A percentile compares a stretch with the other conserved stretches of the same genome.
phyloP scores from a whole-genome alignment of 2,797 vertebrate species.

The Leptodactylus fallax region DNA sequence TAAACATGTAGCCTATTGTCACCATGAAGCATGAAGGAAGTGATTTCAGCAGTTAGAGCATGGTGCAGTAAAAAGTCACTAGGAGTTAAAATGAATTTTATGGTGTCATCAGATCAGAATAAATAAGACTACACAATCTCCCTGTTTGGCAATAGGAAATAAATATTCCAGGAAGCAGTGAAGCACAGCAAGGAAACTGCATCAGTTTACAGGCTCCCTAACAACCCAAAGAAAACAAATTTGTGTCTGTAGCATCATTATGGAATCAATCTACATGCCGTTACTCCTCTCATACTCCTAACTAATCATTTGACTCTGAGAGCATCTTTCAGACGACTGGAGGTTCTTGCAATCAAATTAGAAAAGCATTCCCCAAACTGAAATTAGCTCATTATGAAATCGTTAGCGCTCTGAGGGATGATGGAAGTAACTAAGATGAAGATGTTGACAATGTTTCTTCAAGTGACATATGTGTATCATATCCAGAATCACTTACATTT shows the following conservation, averaged over 20 bases:
- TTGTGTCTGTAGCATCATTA: slow-evolving; percentile 47
- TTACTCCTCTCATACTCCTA: slow-evolving; percentile 50
- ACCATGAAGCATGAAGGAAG: neutral
- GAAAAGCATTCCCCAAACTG: slow-evolving; percentile 58
- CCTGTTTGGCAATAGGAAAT: slow-evolving; percentile 15
- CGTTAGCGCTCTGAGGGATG: slow-evolving; percentile 53
- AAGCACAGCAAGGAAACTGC: slow-evolving; percentile 36
- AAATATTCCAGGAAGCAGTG: slow-evolving; percentile 44
- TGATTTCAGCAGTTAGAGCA: slow-evolving; percentile 1
- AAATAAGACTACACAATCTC: slow-evolving; percentile 37
- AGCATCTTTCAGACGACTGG: slow-evolving; percentile 41
- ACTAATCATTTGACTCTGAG: slow-evolving; percentile 50
- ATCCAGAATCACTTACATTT: slow-evolving; percentile 12
- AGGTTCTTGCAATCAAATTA: slow-evolving; percentile 45
- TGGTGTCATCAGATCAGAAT: slow-evolving; percentile 24
- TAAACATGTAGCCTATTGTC: neutral
- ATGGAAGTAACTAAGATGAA: slow-evolving; percentile 57
- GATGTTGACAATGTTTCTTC: slow-evolving; percentile 52
- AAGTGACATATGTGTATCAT: slow-evolving; percentile 51
- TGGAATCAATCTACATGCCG: slow-evolving; percentile 51
- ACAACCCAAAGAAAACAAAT: slow-evolving; percentile 52
- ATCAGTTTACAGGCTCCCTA: slow-evolving; percentile 47
- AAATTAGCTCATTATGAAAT: slow-evolving; percentile 60
- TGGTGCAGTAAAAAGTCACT: slow-evolving; percentile 32
- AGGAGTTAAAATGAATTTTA: slow-evolving; percentile 39